Percentiles rank a stretch among this genome's conserved stretches.
Evolutionary conservation across 2,888 invertebrate genomes (phyloP).

Genomic region (Argyresthia albistria): DNA sequence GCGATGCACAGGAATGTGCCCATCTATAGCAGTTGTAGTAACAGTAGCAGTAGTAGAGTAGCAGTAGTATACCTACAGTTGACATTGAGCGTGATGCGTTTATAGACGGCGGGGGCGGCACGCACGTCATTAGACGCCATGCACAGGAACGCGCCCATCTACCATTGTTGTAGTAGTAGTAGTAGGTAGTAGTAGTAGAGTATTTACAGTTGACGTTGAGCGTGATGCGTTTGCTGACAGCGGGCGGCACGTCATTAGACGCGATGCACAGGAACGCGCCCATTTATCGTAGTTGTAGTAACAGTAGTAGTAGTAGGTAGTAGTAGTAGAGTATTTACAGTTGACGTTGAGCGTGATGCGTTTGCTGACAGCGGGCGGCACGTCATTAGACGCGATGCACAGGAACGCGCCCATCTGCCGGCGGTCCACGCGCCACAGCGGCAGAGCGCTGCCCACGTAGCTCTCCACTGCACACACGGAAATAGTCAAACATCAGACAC

Average conservation of each 20-base stretch:
- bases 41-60: neutral
- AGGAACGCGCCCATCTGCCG: conserved; percentile 94
- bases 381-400: conserved; percentile 93
- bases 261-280: conserved; percentile 94
- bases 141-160: conserved; percentile 52
- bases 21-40: no score
- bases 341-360: conserved; percentile 89
- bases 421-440: conserved; percentile 83
- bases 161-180: no score
- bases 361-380: conserved; percentile 92
- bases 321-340: conserved; percentile 78
- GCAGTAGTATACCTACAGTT: conserved; percentile 83
- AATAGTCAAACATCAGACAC: neutral
- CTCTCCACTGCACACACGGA: conserved; percentile 72
- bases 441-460: conserved; percentile 76
- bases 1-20: conserved; percentile 78
- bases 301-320: conserved; percentile 5
- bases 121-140: conserved; percentile 94
- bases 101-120: conserved; percentile 92
- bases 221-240: conserved; percentile 90
- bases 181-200: neutral
- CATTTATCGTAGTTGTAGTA: no score
- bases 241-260: conserved; percentile 92
- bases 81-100: conserved; percentile 88
- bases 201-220: conserved; percentile 92